Conservation (phyloP, 2,113 vertebrate species). For the Apeltes quadracus region DNA sequence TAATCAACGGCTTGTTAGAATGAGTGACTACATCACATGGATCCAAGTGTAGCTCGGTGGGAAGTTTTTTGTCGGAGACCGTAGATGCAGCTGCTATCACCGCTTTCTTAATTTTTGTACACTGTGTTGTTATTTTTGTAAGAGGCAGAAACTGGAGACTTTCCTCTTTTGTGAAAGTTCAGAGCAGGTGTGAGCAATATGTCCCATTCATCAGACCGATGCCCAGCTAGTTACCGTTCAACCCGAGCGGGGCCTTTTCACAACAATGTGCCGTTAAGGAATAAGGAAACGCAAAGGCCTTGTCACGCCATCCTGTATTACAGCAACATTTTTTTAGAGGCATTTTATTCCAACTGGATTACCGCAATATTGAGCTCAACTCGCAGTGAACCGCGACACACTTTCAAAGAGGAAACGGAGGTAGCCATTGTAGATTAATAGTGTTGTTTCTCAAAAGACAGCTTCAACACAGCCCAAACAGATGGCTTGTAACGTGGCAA, state of each 20-base stretch:
- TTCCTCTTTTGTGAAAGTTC: constrained; percentile 11
- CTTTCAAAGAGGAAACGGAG: not conserved
- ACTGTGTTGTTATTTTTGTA: constrained; percentile 28
- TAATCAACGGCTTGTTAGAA: constrained; percentile 72
- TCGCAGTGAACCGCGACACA: constrained; percentile 11
- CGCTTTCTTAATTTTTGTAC: constrained; percentile 38
- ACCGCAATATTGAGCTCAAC: not conserved
- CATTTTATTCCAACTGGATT: not conserved
- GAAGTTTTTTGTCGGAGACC: constrained; percentile 46
- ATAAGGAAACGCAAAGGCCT: not conserved
- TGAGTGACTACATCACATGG: constrained; percentile 71
- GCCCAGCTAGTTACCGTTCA: constrained; percentile 46
- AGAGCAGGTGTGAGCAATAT: constrained; percentile 44
- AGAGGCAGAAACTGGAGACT: constrained; percentile 18
- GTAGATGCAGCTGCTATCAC: constrained; percentile 31
- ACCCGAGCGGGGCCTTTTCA: constrained; percentile 38
- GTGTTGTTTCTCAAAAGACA: not conserved
- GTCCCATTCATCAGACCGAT: constrained; percentile 38
- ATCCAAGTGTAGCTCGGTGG: constrained; percentile 45
- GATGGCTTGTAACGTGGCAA: no score
- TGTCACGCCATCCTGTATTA: not conserved
- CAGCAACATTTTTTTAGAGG: not conserved
- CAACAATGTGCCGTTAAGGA: constrained; percentile 3
- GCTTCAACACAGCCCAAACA: not conserved
- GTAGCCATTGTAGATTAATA: not conserved